Base-by-base conservation (phyloP, 2,888 invertebrate species). In the Oligia strigilis region DNA sequence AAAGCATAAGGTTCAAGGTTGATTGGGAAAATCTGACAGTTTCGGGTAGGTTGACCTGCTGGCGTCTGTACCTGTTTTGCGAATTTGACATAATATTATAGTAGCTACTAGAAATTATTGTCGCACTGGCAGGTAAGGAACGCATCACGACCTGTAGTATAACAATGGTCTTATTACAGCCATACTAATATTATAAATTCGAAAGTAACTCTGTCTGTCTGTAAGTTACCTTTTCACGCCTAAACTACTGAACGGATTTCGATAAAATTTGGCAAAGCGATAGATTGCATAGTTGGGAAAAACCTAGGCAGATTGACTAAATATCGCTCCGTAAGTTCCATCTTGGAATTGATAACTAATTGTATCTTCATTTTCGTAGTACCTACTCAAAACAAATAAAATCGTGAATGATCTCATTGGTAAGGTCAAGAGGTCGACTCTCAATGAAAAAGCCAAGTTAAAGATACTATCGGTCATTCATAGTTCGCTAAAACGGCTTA, bases 91-190 rank as follows among this genome's bases (percentile, higher is more conserved):
- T 40, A 40, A 4, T 19, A 6, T 55, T 19, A 6, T 55, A 19
- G 2, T 19, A 55, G 55, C 55, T 55, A 55, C 19, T 55, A 55
- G 19, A 19, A 46, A 46, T 46, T 46, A 55, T 55, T 55, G 0
- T 55, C 55, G 19, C 55, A 19, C 19, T 55, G 55, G 8, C 19
- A 55, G 19, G 19, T 55, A 19, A 55, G 19, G 5, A 19, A 55
- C 19, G 6, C 55, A 55, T 55, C 29, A 29, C 29, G 29, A 29
- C 29, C 8, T 8, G 19, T 77, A 36, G 0, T 49, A 58, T n/a
- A 81, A 79, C 23, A 66, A 69, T 60, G 66, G 29, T 40, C 76
- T 67, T 76, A 36, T n/a, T 55, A 40, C 5, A 40, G 36, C 36
- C 36, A 36, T 36, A 36, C 36, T 36, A 36, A 36, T 36, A 36